Conservation (phyloP, 2,797 vertebrate species). For the Eospalax fontanierii region DNA sequence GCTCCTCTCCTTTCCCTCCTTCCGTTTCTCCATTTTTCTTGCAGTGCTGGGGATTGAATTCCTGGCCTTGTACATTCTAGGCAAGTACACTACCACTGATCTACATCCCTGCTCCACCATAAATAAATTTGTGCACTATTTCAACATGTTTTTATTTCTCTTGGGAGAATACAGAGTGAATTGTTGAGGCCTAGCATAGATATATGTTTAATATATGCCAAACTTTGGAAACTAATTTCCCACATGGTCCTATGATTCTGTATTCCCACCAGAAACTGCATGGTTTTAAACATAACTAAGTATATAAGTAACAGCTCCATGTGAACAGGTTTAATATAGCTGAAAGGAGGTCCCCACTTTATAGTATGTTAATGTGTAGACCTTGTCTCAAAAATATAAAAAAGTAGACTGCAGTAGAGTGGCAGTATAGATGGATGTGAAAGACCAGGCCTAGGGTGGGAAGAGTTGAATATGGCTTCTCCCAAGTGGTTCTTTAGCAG, state of each 20-base stretch:
- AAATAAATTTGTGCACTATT: neutral
- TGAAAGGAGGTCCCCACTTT: neutral
- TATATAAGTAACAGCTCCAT: neutral
- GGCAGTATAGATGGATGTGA: accelerated
- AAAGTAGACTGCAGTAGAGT: neutral
- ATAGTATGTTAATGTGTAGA: neutral
- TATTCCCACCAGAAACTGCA: neutral
- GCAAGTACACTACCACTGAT: no score
- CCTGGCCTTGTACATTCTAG: neutral
- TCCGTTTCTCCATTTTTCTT: neutral
- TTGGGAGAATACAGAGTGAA: neutral
- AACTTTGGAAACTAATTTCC: neutral
- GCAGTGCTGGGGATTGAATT: neutral
- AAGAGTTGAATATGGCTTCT: neutral
- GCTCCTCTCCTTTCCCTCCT: neutral
- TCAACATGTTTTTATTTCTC: neutral
- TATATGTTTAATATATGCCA: neutral
- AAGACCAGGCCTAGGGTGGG: neutral
- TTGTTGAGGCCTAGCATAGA: neutral
- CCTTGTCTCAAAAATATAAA: neutral
- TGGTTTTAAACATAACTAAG: neutral
- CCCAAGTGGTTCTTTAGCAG: accelerated
- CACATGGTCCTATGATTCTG: neutral
- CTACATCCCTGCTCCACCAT: no score
- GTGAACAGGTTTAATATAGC: neutral